phyloP scores from a whole-genome alignment of 2,113 vertebrate species.

The Scomber japonicus region DNA sequence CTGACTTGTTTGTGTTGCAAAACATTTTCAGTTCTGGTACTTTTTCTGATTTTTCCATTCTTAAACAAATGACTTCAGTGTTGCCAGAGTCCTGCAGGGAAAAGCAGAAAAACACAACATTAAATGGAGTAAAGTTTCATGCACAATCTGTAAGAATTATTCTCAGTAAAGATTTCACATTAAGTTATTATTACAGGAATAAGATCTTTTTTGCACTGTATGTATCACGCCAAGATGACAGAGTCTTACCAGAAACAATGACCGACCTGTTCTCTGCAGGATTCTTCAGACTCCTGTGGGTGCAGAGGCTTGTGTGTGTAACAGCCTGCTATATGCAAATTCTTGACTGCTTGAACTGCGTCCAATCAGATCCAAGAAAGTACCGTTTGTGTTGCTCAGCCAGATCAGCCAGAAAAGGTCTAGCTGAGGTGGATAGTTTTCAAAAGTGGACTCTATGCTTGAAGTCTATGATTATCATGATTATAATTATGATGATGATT shows the following conservation, averaged over 20 bases:
- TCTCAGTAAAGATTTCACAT: neutral
- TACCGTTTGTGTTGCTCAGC: slow-evolving; percentile 1
- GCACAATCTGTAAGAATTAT: neutral
- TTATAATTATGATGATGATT: no score
- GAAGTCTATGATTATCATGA: neutral
- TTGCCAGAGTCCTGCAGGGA: slow-evolving; percentile 13
- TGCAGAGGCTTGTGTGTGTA: slow-evolving; percentile 44
- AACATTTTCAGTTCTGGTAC: neutral
- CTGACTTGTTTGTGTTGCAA: neutral
- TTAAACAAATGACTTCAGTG: neutral
- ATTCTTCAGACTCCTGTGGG: slow-evolving; percentile 36
- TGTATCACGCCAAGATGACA: neutral
- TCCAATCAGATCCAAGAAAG: slow-evolving; percentile 64
- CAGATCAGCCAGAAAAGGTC: neutral
- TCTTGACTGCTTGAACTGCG: neutral
- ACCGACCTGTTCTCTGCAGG: slow-evolving; percentile 42
- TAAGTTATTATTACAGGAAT: neutral
- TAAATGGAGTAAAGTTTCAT: neutral
- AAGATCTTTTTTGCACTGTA: neutral
- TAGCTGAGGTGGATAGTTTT: neutral
- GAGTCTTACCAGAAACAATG: neutral
- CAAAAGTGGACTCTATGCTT: neutral
- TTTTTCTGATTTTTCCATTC: slow-evolving; percentile 50
- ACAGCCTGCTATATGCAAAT: slow-evolving; percentile 76
- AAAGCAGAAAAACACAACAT: neutral